A percentile compares a stretch with the other conserved stretches of the same genome.
These are phyloP conservation scores for Xiphophorus hellerii DNA, from an alignment of 2,113 vertebrate genomes.

Conservation along the genomic window DNA sequence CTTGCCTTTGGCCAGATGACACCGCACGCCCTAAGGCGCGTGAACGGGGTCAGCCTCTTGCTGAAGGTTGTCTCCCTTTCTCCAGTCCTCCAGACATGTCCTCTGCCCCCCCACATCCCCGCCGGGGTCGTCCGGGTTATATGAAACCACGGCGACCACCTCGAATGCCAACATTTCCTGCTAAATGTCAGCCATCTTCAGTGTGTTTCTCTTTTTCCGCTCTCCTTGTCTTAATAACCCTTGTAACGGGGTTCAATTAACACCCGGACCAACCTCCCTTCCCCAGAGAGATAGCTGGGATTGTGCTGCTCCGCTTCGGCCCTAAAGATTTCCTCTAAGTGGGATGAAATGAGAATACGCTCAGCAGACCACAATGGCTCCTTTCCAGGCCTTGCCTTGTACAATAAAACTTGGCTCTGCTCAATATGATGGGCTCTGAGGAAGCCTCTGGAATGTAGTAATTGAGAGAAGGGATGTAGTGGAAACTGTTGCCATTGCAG, in stretches of 20 bases:
- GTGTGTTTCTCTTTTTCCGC: conserved; percentile 17
- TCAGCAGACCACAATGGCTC: conserved; percentile 59
- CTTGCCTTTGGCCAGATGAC: conserved; percentile 54
- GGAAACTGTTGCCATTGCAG: conserved; percentile 56
- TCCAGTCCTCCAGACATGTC: conserved; percentile 44
- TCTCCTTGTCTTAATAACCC: conserved; percentile 53
- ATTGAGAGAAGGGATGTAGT: conserved; percentile 54
- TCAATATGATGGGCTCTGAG: conserved; percentile 56
- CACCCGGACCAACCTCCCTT: conserved; percentile 39
- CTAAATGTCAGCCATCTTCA: conserved; percentile 33
- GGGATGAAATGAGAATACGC: conserved; percentile 57
- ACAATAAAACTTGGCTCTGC: conserved; percentile 58
- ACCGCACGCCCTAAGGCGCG: conserved; percentile 42
- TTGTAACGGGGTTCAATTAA: conserved; percentile 63
- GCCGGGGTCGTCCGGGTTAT: conserved; percentile 26
- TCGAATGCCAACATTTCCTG: conserved; percentile 27
- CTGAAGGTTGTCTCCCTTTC: conserved; percentile 48
- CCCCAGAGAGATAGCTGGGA: conserved; percentile 42
- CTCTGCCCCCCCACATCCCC: neutral
- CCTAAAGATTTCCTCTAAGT: conserved; percentile 62
- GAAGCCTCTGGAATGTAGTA: conserved; percentile 62
- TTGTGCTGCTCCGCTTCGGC: conserved; percentile 47
- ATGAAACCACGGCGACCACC: conserved; percentile 18
- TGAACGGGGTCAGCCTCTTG: conserved; percentile 49
- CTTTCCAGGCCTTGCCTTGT: conserved; percentile 60